These are phyloP conservation scores for Ceratotherium simum DNA, from an alignment of 2,113 vertebrate species.

Conservation along the genomic window DNA sequence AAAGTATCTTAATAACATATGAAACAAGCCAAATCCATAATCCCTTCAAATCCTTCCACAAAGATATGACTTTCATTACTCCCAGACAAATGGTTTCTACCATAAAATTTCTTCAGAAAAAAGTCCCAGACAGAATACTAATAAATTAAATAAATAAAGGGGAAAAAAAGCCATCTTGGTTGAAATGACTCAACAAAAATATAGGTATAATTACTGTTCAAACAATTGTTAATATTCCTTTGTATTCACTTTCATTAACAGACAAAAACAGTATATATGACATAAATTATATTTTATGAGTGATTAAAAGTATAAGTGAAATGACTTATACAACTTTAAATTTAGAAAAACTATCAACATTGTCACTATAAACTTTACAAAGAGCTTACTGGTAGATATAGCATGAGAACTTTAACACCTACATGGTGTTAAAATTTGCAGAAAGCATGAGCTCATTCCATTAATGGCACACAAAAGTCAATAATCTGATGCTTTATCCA, in stretches of 20 bases:
- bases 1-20: neutral
- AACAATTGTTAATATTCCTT: neutral
- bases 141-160: neutral
- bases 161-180: neutral
- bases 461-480: neutral
- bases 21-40: neutral
- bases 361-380: neutral
- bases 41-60: neutral
- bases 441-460: neutral
- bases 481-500: neutral
- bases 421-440: neutral
- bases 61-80: conserved; percentile 45
- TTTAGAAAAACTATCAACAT: neutral
- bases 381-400: neutral
- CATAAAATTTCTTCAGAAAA: neutral
- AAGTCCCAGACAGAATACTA: neutral
- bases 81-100: neutral
- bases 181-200: neutral
- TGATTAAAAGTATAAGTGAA: neutral
- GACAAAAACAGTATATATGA: neutral
- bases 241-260: conserved; percentile 24
- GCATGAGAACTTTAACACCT: neutral
- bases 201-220: neutral
- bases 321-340: neutral
- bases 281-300: neutral